A percentile compares a stretch with the other conserved stretches of the same genome.
phyloP scores from a whole-genome alignment of 2,888 invertebrate genomes.

The Argynnis bischoffii region DNA sequence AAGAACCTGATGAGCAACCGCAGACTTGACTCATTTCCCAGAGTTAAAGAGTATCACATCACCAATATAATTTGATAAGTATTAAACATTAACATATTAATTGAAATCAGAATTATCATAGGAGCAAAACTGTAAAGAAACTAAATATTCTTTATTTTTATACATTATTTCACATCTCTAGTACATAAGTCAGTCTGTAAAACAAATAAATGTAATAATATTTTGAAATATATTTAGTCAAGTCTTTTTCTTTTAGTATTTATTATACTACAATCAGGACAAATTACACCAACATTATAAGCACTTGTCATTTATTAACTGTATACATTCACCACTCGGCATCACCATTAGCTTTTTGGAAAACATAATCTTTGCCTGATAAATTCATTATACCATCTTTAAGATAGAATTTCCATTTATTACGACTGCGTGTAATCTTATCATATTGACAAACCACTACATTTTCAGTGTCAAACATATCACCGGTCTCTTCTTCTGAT shows the following conservation, averaged over 20 bases:
- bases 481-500: conserved; percentile 96
- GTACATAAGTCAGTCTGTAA: conserved; percentile 18
- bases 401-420: conserved; percentile 99
- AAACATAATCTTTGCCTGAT: conserved; percentile 98
- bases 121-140: background rate
- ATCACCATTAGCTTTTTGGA: conserved; percentile 99
- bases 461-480: conserved; percentile 99
- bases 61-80: background rate
- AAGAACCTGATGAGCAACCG: background rate
- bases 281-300: conserved; percentile 54
- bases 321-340: conserved; percentile 94
- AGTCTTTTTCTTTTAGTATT: conserved; percentile 50
- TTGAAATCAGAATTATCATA: background rate
- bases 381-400: conserved; percentile 99
- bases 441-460: conserved; percentile 99
- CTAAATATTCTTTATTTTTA: background rate
- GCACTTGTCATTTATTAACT: conserved; percentile 50
- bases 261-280: conserved; percentile 52
- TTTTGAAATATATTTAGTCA: conserved; percentile 50
- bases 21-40: conserved; percentile 6
- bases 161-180: conserved; percentile 9
- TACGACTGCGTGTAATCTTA: conserved; percentile 98
- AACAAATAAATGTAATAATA: conserved; percentile 15
- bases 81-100: background rate
- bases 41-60: background rate